phyloP scores from a whole-genome alignment of 2,888 invertebrate genomes.

The Apocheima hispidaria region DNA sequence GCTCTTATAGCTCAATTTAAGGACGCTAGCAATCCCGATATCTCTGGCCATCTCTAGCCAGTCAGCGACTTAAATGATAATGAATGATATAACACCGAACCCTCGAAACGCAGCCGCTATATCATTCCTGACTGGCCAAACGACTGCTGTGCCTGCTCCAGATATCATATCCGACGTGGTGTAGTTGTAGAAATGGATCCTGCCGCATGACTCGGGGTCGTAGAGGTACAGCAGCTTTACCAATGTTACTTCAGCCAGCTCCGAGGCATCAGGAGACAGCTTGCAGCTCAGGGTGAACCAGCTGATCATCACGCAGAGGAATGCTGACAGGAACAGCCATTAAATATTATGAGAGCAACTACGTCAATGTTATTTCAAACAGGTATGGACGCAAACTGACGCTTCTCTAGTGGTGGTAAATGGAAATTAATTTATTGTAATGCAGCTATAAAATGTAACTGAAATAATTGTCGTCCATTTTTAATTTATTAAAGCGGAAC shows the following conservation, averaged over 20 bases:
- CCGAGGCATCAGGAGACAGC: conserved; percentile 54
- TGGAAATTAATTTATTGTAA: too few relatives aligned
- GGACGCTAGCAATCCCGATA: too few relatives aligned
- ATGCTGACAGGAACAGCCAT: conserved; percentile 50
- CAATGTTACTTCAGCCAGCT: conserved; percentile 71
- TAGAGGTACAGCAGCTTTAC: conserved; percentile 74
- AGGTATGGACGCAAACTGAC: too few relatives aligned
- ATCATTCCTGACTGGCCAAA: conserved; percentile 67
- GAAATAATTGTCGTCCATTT: too few relatives aligned
- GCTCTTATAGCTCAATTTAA: too few relatives aligned
- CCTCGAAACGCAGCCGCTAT: conserved; percentile 64
- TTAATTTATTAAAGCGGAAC: too few relatives aligned
- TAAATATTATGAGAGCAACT: not conserved
- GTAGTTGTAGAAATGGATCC: conserved; percentile 70
- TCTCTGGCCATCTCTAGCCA: too few relatives aligned
- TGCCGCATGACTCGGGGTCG: conserved; percentile 70
- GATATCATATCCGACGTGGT: conserved; percentile 46
- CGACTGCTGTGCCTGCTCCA: conserved; percentile 51
- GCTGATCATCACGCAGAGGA: conserved; percentile 58
- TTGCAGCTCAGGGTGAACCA: conserved; percentile 68
- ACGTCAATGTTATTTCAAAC: too few relatives aligned
- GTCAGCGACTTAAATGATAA: too few relatives aligned
- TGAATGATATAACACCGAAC: conserved; percentile 43
- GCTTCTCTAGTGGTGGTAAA: too few relatives aligned
- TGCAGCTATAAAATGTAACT: too few relatives aligned